A percentile compares a stretch with the other conserved stretches of the same genome.
Evolutionary conservation across 35 echinoderm and acorn worm species (phyloP).

Genomic region (Lytechinus pictus): DNA sequence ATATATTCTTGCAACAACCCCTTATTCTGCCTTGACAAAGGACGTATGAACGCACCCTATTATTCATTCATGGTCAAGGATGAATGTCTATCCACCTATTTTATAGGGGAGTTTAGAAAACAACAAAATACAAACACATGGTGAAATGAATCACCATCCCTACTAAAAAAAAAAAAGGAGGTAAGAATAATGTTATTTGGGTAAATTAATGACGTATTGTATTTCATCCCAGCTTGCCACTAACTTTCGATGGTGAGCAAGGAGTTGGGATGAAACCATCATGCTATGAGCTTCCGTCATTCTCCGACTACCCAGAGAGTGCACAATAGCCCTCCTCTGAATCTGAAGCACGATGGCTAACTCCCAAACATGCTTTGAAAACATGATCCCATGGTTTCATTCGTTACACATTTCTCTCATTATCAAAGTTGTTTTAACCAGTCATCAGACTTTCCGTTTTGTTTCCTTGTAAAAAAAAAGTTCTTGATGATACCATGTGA

Average conservation of each 20-base stretch:
- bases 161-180: neutral
- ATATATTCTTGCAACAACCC: too few species aligned
- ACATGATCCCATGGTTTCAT: neutral
- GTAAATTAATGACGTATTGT: conserved; percentile 6
- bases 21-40: too few species aligned
- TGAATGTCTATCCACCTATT: neutral
- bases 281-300: neutral
- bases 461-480: neutral
- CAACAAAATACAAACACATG: conserved; percentile 12
- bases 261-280: neutral
- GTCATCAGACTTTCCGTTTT: neutral
- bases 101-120: neutral
- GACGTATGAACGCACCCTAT: too few species aligned
- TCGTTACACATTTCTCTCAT: neutral
- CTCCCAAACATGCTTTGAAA: neutral
- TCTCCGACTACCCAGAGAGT: neutral
- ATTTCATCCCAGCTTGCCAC: conserved; percentile 8
- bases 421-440: neutral
- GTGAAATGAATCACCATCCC: neutral
- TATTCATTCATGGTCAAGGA: neutral
- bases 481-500: neutral
- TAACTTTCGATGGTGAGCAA: neutral
- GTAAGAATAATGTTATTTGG: conserved; percentile 5
- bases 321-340: neutral
- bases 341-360: neutral